phyloP scores from a whole-genome alignment of 2,797 vertebrate genomes.

The Caiman crocodilus region DNA sequence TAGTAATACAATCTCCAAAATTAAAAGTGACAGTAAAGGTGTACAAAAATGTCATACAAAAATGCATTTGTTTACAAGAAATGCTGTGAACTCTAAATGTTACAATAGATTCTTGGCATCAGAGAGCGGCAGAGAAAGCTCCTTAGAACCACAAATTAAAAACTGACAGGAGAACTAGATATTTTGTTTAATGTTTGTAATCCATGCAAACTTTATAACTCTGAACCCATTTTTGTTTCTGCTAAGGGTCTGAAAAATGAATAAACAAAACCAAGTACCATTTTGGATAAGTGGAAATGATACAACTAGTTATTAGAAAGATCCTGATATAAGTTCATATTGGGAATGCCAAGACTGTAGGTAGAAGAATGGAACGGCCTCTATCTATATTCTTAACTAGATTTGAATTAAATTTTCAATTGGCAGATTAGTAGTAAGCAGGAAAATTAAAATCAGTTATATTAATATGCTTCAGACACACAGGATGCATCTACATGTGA shows the following conservation, averaged over 20 bases:
- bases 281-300: neutral
- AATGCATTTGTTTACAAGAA: neutral
- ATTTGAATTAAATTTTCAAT: neutral
- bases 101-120: neutral
- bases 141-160: neutral
- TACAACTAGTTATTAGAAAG: neutral
- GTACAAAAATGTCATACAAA: neutral
- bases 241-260: neutral
- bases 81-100: neutral
- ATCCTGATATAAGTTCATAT: neutral
- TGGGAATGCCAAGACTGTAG: neutral
- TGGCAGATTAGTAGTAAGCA: no score
- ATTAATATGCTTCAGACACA: no score
- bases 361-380: neutral
- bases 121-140: neutral
- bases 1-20: neutral
- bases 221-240: neutral
- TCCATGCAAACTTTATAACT: neutral
- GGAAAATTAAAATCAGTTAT: no score
- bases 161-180: neutral
- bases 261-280: neutral
- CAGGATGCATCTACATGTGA: no score
- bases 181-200: neutral
- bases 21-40: neutral
- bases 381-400: rapidly evolving